phyloP scores from a whole-genome alignment of 2,888 invertebrate genomes.

The Xanthostigma xanthostigma region DNA sequence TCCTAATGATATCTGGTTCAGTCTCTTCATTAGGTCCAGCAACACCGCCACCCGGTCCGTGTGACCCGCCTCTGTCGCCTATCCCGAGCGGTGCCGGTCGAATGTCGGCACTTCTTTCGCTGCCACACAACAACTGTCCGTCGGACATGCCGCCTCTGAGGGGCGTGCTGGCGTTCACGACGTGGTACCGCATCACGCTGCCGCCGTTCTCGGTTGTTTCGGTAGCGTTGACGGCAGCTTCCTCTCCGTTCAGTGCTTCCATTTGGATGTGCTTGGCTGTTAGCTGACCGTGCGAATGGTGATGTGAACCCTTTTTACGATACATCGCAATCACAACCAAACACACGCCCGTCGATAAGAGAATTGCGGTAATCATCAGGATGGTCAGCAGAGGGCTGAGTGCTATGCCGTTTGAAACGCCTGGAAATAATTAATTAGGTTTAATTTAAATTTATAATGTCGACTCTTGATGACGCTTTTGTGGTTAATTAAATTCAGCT shows the following conservation, averaged over 20 bases:
- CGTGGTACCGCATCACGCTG: not conserved
- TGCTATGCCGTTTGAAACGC: slow-evolving; percentile 43
- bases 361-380: slow-evolving; percentile 59
- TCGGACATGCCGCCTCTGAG: not conserved
- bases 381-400: slow-evolving; percentile 64
- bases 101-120: slow-evolving; percentile 20
- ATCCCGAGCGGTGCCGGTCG: slow-evolving; percentile 24
- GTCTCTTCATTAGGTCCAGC: slow-evolving; percentile 40
- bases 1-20: slow-evolving; percentile 78
- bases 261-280: slow-evolving; percentile 4
- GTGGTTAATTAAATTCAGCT: too few species aligned
- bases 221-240: not conserved
- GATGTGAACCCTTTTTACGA: slow-evolving; percentile 24
- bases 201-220: not conserved
- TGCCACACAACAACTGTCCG: slow-evolving; percentile 11
- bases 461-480: too few species aligned
- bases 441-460: too few species aligned
- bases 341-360: slow-evolving; percentile 61
- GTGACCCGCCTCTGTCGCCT: slow-evolving; percentile 30
- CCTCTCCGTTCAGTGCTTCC: slow-evolving; percentile 3
- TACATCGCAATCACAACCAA: slow-evolving; percentile 62
- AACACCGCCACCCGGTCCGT: slow-evolving; percentile 23
- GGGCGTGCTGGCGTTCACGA: slow-evolving; percentile 13
- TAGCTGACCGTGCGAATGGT: slow-evolving; percentile 13
- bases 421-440: slow-evolving; percentile 26